Conservation (phyloP, 2,888 invertebrate genomes). For the Petrolisthes cinctipes region DNA sequence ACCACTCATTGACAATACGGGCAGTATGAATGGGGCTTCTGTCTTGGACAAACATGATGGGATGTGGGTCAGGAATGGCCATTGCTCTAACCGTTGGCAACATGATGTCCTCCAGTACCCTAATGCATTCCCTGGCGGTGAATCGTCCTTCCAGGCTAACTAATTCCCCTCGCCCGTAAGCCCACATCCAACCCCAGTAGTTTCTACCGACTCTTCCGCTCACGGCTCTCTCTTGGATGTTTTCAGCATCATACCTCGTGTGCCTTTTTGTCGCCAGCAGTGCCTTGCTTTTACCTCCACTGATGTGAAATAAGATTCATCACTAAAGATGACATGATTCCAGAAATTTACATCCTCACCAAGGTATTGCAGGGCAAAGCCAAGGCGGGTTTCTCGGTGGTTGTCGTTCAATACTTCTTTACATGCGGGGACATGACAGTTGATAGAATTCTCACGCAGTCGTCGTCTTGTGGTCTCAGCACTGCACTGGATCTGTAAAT, state of each 20-base stretch:
- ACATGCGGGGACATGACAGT: too few relatives aligned
- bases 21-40: too few relatives aligned
- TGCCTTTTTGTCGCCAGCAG: not conserved
- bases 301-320: not conserved
- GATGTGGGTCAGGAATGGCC: constrained; percentile 6
- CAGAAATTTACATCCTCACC: too few relatives aligned
- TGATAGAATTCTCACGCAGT: too few relatives aligned
- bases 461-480: too few relatives aligned
- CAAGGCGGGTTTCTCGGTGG: too few relatives aligned
- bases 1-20: not conserved
- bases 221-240: too few relatives aligned
- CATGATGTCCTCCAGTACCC: not conserved
- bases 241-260: not conserved
- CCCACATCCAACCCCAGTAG: constrained; percentile 2
- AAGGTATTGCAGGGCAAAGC: too few relatives aligned
- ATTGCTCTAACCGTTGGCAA: not conserved
- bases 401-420: too few relatives aligned
- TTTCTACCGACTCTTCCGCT: too few relatives aligned
- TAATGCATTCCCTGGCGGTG: not conserved
- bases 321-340: not conserved
- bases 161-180: too few relatives aligned
- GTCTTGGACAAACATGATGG: not conserved
- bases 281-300: not conserved
- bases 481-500: too few relatives aligned
- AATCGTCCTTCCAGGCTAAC: not conserved